Evolutionary conservation across 2,113 vertebrate species (phyloP).

Genomic region (Pyxicephalus adspersus): DNA sequence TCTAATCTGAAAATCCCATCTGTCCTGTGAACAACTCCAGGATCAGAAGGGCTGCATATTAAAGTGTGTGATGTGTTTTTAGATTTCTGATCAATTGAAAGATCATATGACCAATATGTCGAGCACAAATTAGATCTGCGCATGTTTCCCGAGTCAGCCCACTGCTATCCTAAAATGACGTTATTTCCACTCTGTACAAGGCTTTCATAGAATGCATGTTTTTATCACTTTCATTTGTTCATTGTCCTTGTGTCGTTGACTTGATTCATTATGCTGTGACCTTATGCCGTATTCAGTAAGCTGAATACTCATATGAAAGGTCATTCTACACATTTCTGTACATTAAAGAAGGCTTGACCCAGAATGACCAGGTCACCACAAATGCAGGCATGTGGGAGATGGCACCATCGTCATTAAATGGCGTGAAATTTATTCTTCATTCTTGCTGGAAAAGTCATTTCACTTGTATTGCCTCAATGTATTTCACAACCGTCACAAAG

Average conservation of each 20-base stretch:
- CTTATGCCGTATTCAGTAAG: neutral
- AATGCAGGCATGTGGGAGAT: constrained; percentile 20
- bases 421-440: constrained; percentile 15
- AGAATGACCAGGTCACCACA: constrained; percentile 7
- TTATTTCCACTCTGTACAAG: no score
- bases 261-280: neutral
- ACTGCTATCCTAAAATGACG: no score
- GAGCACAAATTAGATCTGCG: no score
- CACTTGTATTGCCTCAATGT: neutral
- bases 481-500: no score
- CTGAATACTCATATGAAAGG: constrained; percentile 33
- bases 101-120: no score
- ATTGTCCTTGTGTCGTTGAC: constrained; percentile 19
- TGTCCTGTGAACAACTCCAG: no score
- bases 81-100: no score
- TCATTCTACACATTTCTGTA: constrained; percentile 8
- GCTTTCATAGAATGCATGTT: neutral
- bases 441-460: constrained; percentile 4
- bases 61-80: no score
- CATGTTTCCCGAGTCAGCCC: no score
- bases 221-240: neutral
- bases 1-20: no score
- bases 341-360: constrained; percentile 1
- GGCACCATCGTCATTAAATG: constrained; percentile 31
- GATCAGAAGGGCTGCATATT: no score